Conservation (phyloP, 2,113 vertebrate genomes). For the Gopherus evgoodei region DNA sequence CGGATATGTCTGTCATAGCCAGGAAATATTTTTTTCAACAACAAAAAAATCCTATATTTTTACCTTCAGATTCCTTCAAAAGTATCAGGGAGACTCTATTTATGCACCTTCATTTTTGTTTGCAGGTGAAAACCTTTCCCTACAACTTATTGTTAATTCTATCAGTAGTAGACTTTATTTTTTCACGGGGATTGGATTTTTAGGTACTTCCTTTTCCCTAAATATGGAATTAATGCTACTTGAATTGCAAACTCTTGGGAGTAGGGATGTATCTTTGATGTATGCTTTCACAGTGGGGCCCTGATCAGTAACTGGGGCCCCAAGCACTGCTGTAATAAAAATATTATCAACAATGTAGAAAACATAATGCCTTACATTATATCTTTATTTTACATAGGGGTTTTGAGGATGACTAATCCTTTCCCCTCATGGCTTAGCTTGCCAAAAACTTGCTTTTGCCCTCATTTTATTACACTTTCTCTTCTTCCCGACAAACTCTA, state of each 20-base stretch:
- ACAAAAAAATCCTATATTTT: neutral
- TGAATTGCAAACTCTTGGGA: neutral
- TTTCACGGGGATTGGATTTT: neutral
- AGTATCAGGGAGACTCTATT: neutral
- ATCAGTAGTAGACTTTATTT: constrained; percentile 2
- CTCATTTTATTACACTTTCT: neutral
- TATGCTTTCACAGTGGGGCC: rapidly evolving
- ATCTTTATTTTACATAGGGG: neutral
- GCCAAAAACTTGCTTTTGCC: neutral
- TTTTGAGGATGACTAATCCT: neutral
- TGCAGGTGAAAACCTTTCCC: constrained; percentile 20
- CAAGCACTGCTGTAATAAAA: neutral
- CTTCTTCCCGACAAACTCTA: neutral
- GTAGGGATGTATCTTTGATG: neutral
- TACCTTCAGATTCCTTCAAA: neutral
- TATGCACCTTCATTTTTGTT: constrained; percentile 36
- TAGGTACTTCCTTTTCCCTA: neutral
- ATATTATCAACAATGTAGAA: neutral
- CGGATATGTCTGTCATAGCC: neutral
- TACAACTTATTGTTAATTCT: constrained; percentile 12
- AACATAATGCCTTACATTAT: neutral
- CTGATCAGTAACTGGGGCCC: neutral
- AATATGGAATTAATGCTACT: neutral
- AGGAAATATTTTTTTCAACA: constrained; percentile 1
- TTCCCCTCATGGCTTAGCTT: neutral